Evolutionary conservation across 2,797 vertebrate species (phyloP).

Genomic region (Sylvia borin): DNA sequence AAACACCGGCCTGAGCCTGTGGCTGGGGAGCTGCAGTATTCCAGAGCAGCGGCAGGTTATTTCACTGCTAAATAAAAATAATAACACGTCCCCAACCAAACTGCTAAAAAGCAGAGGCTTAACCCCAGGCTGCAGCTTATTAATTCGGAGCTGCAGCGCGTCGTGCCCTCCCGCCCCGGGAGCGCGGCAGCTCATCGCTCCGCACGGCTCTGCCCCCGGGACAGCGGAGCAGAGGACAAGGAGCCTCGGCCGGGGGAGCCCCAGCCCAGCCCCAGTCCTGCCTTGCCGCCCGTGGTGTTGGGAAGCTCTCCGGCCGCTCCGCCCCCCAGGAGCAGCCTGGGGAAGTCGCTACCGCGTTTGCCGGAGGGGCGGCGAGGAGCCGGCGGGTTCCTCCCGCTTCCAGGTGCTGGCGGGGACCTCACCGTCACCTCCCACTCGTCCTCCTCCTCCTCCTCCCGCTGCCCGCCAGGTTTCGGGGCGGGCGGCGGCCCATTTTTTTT

Average conservation of each 20-base stretch:
- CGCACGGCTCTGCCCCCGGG: background rate
- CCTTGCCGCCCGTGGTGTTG: fast-evolving
- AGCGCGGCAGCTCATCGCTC: background rate
- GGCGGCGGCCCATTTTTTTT: background rate
- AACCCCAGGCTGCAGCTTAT: background rate
- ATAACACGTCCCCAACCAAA: background rate
- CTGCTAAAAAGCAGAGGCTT: background rate
- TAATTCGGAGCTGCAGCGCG: background rate
- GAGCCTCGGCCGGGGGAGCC: background rate
- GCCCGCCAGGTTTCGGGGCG: background rate
- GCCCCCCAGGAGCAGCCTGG: background rate
- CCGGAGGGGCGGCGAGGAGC: background rate
- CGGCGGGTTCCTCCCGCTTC: background rate
- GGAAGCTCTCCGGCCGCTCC: background rate
- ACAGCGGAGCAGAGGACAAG: background rate
- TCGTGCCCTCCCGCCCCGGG: no score
- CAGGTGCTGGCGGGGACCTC: background rate
- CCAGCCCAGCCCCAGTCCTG: fast-evolving
- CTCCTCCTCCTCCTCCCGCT: background rate
- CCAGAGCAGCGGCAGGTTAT: background rate
- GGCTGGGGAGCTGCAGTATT: background rate
- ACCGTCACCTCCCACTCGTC: background rate
- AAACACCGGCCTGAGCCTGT: background rate
- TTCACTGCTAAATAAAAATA: background rate
- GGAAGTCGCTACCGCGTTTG: background rate